phyloP scores from a whole-genome alignment of 2,888 invertebrate species.

The Azorinus chamasolen region DNA sequence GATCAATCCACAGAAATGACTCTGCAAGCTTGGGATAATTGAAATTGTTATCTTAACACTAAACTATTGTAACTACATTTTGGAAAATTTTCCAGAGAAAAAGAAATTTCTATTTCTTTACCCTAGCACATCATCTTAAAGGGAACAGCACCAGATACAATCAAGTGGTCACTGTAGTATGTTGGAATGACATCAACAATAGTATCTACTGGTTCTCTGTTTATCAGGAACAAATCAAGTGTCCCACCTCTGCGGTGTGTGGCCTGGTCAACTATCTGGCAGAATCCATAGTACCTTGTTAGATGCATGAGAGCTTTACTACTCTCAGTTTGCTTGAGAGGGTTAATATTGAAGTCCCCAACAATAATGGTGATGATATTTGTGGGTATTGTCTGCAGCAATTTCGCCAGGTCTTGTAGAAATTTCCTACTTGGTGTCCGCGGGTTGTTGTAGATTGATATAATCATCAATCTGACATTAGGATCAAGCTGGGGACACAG shows the following conservation, averaged over 20 bases:
- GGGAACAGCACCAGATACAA: slow-evolving; percentile 16
- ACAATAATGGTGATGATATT: slow-evolving; percentile 7
- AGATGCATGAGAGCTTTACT: slow-evolving; percentile 3
- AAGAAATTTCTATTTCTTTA: no score
- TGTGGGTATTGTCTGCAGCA: slow-evolving; percentile 4
- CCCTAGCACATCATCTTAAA: slow-evolving; percentile 3
- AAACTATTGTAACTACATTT: no score
- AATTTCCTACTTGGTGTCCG: slow-evolving; percentile 8
- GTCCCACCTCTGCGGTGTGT: slow-evolving; percentile 40
- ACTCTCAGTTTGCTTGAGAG: background rate
- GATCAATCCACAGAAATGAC: no score
- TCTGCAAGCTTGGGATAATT: no score
- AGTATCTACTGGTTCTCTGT: slow-evolving; percentile 7
- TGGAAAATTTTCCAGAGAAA: background rate
- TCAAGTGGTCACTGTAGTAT: slow-evolving; percentile 43
- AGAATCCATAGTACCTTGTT: slow-evolving; percentile 26
- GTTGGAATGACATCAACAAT: slow-evolving; percentile 34
- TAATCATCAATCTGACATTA: slow-evolving; percentile 1
- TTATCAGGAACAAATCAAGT: slow-evolving; percentile 31
- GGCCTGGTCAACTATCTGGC: slow-evolving; percentile 29
- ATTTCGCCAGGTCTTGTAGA: slow-evolving; percentile 6
- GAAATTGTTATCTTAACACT: no score
- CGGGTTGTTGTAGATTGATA: slow-evolving; percentile 7
- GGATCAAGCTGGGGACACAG: slow-evolving; percentile 3
- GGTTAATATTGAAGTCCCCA: slow-evolving; percentile 7